phyloP scores from a whole-genome alignment of 2,888 invertebrate species.

The Nomada ruficornis region DNA sequence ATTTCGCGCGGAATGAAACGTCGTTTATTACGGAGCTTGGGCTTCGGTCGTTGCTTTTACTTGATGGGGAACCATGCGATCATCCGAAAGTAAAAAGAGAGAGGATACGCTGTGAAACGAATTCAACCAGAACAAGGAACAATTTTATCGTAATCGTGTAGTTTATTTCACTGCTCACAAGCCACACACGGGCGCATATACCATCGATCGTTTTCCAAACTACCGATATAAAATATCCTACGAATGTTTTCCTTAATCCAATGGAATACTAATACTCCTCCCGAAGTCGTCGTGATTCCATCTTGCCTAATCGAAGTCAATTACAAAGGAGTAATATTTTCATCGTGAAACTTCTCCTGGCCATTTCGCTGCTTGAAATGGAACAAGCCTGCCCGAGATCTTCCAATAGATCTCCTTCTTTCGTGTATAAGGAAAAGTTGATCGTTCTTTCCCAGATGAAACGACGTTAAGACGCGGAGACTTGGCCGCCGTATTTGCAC shows the following conservation, averaged over 20 bases:
- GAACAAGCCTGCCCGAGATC: neutral
- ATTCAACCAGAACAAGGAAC: slow-evolving; percentile 3
- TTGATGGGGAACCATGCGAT: neutral
- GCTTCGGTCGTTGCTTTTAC: neutral
- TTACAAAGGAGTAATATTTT: slow-evolving; percentile 5
- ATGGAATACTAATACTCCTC: slow-evolving; percentile 13
- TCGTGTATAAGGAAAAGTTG: neutral
- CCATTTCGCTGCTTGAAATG: neutral
- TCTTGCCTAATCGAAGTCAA: slow-evolving; percentile 19
- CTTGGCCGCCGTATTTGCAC: neutral
- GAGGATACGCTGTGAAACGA: neutral
- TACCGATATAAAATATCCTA: neutral
- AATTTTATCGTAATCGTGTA: slow-evolving; percentile 14
- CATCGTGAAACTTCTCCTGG: neutral
- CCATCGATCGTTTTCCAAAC: slow-evolving; percentile 1
- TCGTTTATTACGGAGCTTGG: neutral
- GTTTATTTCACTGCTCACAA: slow-evolving; percentile 5
- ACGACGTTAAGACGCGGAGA: slow-evolving; percentile 12
- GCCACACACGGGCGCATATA: neutral
- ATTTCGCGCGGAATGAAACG: neutral
- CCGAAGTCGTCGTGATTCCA: slow-evolving; percentile 25
- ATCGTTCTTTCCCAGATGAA: slow-evolving; percentile 3
- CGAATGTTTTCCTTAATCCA: neutral
- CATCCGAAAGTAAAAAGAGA: neutral
- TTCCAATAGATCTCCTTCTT: neutral